Evolutionary conservation across 1,140 invertebrate species (phyloP).

Genomic region (Galleria mellonella): DNA sequence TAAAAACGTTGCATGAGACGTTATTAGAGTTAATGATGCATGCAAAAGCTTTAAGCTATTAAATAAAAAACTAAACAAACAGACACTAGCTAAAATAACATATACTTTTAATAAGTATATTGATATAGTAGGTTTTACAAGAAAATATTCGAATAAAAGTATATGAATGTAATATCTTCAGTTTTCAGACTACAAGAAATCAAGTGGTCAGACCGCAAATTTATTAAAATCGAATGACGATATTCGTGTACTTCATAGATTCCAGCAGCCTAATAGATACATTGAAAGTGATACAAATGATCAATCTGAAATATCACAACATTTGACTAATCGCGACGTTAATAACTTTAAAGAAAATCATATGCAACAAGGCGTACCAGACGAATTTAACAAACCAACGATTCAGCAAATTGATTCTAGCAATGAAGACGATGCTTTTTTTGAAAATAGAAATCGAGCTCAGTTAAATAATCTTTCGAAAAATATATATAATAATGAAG

Average conservation of each 20-base stretch:
- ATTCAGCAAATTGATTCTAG: slow-evolving; percentile 3
- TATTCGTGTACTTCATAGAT: not conserved
- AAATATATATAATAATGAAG: slow-evolving; percentile 17
- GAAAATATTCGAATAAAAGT: too few relatives aligned
- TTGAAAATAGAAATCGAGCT: slow-evolving; percentile 18
- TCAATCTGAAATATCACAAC: slow-evolving; percentile 9
- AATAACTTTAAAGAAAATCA: slow-evolving; percentile 6
- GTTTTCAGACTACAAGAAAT: too few relatives aligned
- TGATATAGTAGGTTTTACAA: too few relatives aligned
- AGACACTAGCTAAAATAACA: too few relatives aligned
- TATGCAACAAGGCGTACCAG: not conserved
- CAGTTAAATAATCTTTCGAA: slow-evolving; percentile 14
- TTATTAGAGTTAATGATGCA: too few relatives aligned
- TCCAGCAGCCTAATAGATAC: slow-evolving; percentile 9
- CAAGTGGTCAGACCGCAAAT: too few relatives aligned
- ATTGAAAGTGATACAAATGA: slow-evolving; percentile 14
- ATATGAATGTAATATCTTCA: too few relatives aligned
- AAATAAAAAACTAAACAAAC: too few relatives aligned
- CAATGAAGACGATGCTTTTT: slow-evolving; percentile 20
- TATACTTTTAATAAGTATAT: too few relatives aligned
- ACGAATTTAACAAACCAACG: slow-evolving; percentile 13
- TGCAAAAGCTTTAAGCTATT: too few relatives aligned
- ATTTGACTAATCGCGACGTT: not conserved
- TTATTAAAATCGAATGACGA: too few relatives aligned
- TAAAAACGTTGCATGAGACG: too few relatives aligned